Percentiles rank a stretch among this genome's conserved stretches.
phyloP scores from a whole-genome alignment of 1,140 invertebrate species.

The Drosophila nikananu region DNA sequence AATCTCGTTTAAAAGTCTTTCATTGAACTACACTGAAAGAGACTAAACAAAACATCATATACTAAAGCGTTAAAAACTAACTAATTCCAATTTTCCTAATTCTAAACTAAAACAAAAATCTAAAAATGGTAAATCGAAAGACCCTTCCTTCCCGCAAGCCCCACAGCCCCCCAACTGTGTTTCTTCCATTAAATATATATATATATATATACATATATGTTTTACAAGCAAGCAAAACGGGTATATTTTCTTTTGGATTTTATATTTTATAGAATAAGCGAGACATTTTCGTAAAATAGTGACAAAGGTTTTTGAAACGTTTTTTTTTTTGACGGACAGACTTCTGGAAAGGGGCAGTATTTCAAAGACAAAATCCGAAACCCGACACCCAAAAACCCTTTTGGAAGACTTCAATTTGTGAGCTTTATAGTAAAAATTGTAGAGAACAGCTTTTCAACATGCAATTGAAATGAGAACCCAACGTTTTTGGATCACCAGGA shows the following conservation, averaged over 20 bases:
- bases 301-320: conserved; percentile 41
- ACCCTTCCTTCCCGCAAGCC: conserved; percentile 38
- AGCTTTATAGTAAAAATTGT: conserved; percentile 44
- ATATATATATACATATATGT: conserved; percentile 34
- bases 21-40: conserved; percentile 57
- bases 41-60: conserved; percentile 65
- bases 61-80: conserved; percentile 74
- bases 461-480: conserved; percentile 46
- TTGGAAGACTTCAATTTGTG: conserved; percentile 66
- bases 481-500: conserved; percentile 56
- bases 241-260: conserved; percentile 73
- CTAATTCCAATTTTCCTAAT: conserved; percentile 72
- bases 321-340: conserved; percentile 44
- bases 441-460: conserved; percentile 21
- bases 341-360: conserved; percentile 52
- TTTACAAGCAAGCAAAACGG: conserved; percentile 63
- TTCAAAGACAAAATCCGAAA: conserved; percentile 17
- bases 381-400: conserved; percentile 19
- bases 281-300: conserved; percentile 47
- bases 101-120: conserved; percentile 55
- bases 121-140: conserved; percentile 38
- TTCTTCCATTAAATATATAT: conserved; percentile 61
- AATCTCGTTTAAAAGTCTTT: conserved; percentile 68
- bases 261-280: conserved; percentile 68
- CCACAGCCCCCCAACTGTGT: conserved; percentile 50